Evolutionary conservation across 2,113 vertebrate genomes (phyloP).

Genomic region (Pelvicachromis taeniatus): DNA sequence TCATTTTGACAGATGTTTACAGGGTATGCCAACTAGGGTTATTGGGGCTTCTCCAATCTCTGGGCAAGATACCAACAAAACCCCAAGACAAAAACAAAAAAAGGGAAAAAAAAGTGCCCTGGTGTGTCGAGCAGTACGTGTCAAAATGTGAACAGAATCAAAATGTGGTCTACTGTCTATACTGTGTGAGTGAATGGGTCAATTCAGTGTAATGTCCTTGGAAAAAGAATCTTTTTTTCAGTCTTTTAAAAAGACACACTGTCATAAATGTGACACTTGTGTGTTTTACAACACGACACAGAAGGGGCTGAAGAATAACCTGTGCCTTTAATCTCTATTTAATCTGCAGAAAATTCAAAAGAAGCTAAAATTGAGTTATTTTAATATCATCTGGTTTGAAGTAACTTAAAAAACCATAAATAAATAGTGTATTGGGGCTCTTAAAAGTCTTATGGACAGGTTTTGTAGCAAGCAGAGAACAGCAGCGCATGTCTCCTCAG

Average conservation of each 20-base stretch:
- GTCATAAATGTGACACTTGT: not conserved
- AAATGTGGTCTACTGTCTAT: not conserved
- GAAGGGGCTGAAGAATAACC: not conserved
- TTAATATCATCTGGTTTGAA: not conserved
- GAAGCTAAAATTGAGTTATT: not conserved
- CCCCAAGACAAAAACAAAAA: fast-evolving
- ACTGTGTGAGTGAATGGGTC: not conserved
- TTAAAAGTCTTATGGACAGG: not conserved
- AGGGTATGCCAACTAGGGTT: not conserved
- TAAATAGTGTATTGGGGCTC: not conserved
- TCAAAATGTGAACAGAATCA: not conserved
- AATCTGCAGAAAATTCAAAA: not conserved
- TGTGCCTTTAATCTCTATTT: not conserved
- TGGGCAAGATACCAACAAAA: not conserved
- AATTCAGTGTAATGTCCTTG: not conserved
- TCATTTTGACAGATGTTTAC: not conserved
- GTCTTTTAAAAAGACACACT: not conserved
- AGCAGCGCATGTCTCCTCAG: not conserved
- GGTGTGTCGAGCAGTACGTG: not conserved
- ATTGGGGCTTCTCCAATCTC: not conserved
- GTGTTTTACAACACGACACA: not conserved
- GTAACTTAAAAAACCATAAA: not conserved
- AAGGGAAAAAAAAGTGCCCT: not conserved
- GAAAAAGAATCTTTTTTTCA: not conserved
- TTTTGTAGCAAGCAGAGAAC: not conserved